These are phyloP conservation scores for Caenorhabditis sp. DNA, from an alignment of 2,888 invertebrate species.

Conservation along the genomic window DNA sequence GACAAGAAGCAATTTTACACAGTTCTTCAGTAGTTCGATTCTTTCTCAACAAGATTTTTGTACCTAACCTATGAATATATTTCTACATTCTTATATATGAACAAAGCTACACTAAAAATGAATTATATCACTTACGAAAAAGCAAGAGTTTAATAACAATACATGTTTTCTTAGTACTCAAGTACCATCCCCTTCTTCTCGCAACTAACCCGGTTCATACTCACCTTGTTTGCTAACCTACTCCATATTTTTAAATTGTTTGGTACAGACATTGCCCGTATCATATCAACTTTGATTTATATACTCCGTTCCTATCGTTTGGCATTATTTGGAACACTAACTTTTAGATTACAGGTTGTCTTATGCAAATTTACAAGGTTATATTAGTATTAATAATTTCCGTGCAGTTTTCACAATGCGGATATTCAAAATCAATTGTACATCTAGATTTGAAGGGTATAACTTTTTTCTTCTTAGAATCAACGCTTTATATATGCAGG, in stretches of 20 bases:
- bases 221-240: background rate
- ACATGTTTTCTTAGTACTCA: slow-evolving; percentile 24
- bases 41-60: too few relatives aligned
- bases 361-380: background rate
- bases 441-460: slow-evolving; percentile 60
- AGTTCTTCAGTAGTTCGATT: too few relatives aligned
- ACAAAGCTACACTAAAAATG: too few relatives aligned
- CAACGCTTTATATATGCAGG: slow-evolving; percentile 16
- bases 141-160: slow-evolving; percentile 26
- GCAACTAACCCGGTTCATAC: slow-evolving; percentile 22
- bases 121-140: slow-evolving; percentile 19
- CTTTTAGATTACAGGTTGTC: background rate
- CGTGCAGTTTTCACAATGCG: slow-evolving; percentile 11
- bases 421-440: slow-evolving; percentile 38
- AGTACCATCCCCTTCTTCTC: slow-evolving; percentile 5
- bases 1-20: too few relatives aligned
- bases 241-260: slow-evolving; percentile 6
- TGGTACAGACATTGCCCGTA: background rate
- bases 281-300: background rate
- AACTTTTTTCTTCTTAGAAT: background rate
- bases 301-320: background rate
- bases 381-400: background rate
- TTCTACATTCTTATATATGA: background rate
- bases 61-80: too few relatives aligned
- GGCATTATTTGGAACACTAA: background rate